Percentiles rank a stretch among this genome's conserved stretches.
Conservation (phyloP, 2,113 vertebrate genomes). For the Poecile atricapillus region DNA sequence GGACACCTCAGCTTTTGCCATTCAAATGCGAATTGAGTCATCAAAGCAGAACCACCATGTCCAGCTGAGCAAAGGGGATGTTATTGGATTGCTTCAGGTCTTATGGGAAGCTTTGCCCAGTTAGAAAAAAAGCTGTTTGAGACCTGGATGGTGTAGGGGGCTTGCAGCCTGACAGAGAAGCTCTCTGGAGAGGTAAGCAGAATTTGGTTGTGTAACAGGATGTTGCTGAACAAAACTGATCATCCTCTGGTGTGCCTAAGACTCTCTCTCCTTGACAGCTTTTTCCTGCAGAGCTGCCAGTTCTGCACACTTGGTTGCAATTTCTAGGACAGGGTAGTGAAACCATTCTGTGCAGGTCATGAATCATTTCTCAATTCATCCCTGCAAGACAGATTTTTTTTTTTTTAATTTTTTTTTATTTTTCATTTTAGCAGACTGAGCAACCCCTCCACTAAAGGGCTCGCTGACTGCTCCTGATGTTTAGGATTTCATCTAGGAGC, state of each 20-base stretch:
- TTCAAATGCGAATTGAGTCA: background rate
- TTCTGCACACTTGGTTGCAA: background rate
- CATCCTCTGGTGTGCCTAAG: background rate
- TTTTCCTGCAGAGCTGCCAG: background rate
- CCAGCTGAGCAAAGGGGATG: background rate
- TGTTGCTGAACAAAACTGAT: background rate
- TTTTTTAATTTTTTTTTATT: background rate
- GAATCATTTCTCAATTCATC: background rate
- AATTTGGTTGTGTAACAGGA: background rate
- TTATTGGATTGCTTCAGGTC: background rate
- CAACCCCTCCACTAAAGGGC: background rate
- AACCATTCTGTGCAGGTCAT: background rate
- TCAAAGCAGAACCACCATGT: background rate
- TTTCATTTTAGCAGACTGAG: background rate
- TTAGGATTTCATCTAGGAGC: background rate
- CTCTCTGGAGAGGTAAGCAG: background rate
- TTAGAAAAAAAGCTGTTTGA: background rate
- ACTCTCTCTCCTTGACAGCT: background rate
- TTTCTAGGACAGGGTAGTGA: background rate
- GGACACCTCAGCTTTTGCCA: background rate
- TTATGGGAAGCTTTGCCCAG: background rate
- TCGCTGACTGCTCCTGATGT: rapidly evolving
- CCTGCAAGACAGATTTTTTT: background rate
- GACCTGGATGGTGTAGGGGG: background rate
- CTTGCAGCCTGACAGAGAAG: background rate